These are phyloP conservation scores for Gibbula magus DNA, from an alignment of 2,888 invertebrate genomes.

Conservation along the genomic window DNA sequence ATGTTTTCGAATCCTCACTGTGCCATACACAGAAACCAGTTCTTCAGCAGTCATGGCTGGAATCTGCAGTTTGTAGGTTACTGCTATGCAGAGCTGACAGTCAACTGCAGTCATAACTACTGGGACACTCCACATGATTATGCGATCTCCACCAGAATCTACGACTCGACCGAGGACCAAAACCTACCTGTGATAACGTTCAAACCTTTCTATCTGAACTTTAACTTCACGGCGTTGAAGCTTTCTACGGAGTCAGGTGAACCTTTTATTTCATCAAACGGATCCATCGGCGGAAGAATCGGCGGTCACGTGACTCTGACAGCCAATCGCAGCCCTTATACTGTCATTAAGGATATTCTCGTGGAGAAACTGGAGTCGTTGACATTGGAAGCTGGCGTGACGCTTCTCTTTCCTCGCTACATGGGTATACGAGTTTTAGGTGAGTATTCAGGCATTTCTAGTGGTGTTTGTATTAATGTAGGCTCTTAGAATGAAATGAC, in stretches of 20 bases:
- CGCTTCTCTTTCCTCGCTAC: conserved; percentile 19
- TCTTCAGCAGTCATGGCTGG: neutral
- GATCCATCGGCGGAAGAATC: conserved; percentile 39
- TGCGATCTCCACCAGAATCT: conserved; percentile 31
- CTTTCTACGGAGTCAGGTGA: neutral
- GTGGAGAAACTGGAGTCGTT: conserved; percentile 28
- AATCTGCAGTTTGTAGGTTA: neutral
- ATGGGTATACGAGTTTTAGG: no score
- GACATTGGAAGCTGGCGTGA: conserved; percentile 39
- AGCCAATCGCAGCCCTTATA: conserved; percentile 31
- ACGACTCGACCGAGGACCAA: conserved; percentile 34
- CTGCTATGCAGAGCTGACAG: neutral
- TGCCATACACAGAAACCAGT: neutral
- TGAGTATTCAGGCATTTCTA: no score
- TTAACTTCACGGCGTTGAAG: conserved; percentile 29
- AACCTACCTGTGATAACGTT: conserved; percentile 27
- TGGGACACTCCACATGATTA: conserved; percentile 39
- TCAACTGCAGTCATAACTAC: conserved; percentile 43
- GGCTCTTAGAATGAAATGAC: no score
- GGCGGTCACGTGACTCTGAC: conserved; percentile 28
- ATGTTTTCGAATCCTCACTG: no score
- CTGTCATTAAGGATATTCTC: conserved; percentile 35
- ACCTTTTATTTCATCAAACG: conserved; percentile 32
- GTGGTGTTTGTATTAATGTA: no score
- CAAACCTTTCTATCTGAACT: conserved; percentile 36